Percentiles rank a stretch among this genome's conserved stretches.
Conservation (phyloP, 2,888 invertebrate species). For the Acleris holmiana region DNA sequence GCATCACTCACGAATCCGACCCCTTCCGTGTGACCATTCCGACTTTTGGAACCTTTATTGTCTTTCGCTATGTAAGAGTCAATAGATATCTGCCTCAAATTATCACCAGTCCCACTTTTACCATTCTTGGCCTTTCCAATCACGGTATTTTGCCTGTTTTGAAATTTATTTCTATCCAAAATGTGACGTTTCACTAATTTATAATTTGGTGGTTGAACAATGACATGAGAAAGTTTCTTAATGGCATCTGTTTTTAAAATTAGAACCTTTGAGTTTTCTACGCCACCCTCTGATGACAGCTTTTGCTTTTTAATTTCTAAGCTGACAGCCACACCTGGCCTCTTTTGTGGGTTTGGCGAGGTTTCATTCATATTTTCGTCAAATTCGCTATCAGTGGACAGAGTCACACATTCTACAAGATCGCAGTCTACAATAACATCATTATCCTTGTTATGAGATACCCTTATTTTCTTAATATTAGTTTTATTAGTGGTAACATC, state of each 20-base stretch:
- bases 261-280: conserved; percentile 73
- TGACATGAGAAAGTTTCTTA: conserved; percentile 75
- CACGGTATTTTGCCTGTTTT: conserved; percentile 49
- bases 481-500: conserved; percentile 61
- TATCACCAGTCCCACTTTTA: conserved; percentile 46
- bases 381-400: conserved; percentile 52
- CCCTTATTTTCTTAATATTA: conserved; percentile 56
- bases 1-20: conserved; percentile 50
- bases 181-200: conserved; percentile 72
- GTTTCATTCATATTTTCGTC: conserved; percentile 57
- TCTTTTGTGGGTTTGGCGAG: conserved; percentile 51
- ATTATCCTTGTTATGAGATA: conserved; percentile 52
- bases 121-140: conserved; percentile 40
- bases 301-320: conserved; percentile 76
- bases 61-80: conserved; percentile 58
- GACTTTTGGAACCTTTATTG: conserved; percentile 47
- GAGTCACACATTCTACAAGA: conserved; percentile 54
- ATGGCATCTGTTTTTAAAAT: conserved; percentile 79
- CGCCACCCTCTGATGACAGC: conserved; percentile 51
- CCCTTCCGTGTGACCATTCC: conserved; percentile 40
- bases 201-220: conserved; percentile 79
- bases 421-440: conserved; percentile 61
- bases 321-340: conserved; percentile 62
- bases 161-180: conserved; percentile 58
- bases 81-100: conserved; percentile 65